phyloP scores from a whole-genome alignment of 2,888 invertebrate species.

The Brenthis daphne region DNA sequence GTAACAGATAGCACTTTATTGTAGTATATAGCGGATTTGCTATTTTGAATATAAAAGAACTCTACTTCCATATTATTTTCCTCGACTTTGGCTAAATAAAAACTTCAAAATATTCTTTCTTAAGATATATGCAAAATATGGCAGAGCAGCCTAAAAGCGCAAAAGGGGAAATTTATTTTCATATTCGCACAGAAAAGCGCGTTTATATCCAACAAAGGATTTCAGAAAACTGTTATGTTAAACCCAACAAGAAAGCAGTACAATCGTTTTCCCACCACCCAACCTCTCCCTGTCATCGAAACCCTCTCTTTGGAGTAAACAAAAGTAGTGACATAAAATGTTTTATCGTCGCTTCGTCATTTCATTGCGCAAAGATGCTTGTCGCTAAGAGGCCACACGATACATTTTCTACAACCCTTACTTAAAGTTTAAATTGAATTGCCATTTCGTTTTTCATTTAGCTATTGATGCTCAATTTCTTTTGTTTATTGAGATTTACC shows the following conservation, averaged over 20 bases:
- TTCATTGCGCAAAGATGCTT: slow-evolving; percentile 26
- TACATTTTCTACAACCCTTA: slow-evolving; percentile 21
- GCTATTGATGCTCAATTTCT: slow-evolving; percentile 18
- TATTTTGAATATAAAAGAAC: background rate
- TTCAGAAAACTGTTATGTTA: slow-evolving; percentile 52
- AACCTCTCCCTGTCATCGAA: slow-evolving; percentile 53
- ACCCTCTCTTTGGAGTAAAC: slow-evolving; percentile 65
- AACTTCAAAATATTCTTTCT: slow-evolving; percentile 1
- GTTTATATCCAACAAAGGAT: slow-evolving; percentile 47
- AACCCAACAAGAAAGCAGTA: slow-evolving; percentile 47
- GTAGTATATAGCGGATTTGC: background rate
- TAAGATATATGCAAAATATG: slow-evolving; percentile 9
- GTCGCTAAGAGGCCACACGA: slow-evolving; percentile 20
- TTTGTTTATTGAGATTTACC: background rate
- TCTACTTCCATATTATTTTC: background rate
- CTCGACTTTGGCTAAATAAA: background rate
- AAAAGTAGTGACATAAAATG: slow-evolving; percentile 70
- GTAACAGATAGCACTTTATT: background rate
- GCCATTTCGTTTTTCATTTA: slow-evolving; percentile 15
- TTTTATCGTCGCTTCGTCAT: slow-evolving; percentile 59
- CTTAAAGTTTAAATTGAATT: slow-evolving; percentile 2
- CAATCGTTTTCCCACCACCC: slow-evolving; percentile 52
- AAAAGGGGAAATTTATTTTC: slow-evolving; percentile 36
- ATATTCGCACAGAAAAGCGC: slow-evolving; percentile 33
- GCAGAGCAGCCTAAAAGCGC: slow-evolving; percentile 18